Conservation (phyloP, 2,888 invertebrate species). For the Meloe dianella region DNA sequence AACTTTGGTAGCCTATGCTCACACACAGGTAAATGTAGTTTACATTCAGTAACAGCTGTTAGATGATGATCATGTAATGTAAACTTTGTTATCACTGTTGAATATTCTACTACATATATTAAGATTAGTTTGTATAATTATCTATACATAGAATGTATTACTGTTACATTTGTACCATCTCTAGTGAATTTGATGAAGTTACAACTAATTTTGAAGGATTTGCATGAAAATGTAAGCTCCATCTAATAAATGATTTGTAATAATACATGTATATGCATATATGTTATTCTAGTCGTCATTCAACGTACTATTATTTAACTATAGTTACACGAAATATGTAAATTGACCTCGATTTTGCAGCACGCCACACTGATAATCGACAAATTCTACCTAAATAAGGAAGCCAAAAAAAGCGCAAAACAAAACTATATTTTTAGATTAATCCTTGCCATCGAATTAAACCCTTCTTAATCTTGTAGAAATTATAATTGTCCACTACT, state of each 20-base stretch:
- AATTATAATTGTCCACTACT: no score
- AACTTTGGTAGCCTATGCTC: background rate
- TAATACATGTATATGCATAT: background rate
- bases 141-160: background rate
- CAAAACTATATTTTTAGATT: no score
- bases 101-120: conserved; percentile 14
- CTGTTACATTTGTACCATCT: background rate
- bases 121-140: conserved; percentile 11
- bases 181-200: background rate
- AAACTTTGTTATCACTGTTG: conserved; percentile 14
- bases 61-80: conserved; percentile 17
- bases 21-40: conserved; percentile 14
- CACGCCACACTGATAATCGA: background rate
- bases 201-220: background rate
- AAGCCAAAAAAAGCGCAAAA: background rate
- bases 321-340: background rate
- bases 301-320: background rate
- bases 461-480: no score
- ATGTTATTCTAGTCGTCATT: background rate
- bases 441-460: no score
- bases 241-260: background rate
- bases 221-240: background rate
- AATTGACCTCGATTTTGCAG: background rate
- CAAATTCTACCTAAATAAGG: background rate
- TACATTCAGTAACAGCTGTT: conserved; percentile 11